Conservation (phyloP, 2,888 invertebrate genomes). For the Bhutanitis thaidina region DNA sequence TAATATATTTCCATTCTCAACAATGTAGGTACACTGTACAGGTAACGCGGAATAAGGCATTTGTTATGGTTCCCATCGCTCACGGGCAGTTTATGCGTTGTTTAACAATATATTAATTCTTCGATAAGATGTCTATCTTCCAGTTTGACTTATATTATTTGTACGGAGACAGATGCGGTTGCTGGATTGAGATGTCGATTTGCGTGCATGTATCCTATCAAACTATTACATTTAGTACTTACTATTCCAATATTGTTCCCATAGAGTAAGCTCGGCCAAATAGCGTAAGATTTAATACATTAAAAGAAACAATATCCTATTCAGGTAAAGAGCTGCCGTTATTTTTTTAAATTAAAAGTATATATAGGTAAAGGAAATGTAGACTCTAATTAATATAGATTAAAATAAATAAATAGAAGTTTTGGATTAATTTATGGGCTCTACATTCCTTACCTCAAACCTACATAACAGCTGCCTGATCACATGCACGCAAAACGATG, state of each 20-base stretch:
- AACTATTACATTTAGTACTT: constrained; percentile 36
- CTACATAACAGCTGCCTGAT: constrained; percentile 64
- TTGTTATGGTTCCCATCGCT: constrained; percentile 44
- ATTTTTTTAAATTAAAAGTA: constrained; percentile 21
- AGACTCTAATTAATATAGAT: constrained; percentile 7
- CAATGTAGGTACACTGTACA: constrained; percentile 69
- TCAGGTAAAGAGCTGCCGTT: constrained; percentile 63
- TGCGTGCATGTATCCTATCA: constrained; percentile 53
- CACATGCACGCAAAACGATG: constrained; percentile 52
- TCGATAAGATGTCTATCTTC: constrained; percentile 29
- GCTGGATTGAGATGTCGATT: constrained; percentile 26
- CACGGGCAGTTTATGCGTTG: constrained; percentile 41
- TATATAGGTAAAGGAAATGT: constrained; percentile 4
- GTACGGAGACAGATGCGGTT: constrained; percentile 42
- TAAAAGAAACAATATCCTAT: constrained; percentile 40
- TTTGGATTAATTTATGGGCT: constrained; percentile 28
- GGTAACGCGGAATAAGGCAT: constrained; percentile 78
- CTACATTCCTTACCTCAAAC: constrained; percentile 47
- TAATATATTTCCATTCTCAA: constrained; percentile 60
- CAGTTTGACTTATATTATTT: constrained; percentile 21
- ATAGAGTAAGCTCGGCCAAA: constrained; percentile 73
- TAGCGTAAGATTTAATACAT: constrained; percentile 36
- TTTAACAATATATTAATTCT: constrained; percentile 24
- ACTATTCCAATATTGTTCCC: constrained; percentile 74
- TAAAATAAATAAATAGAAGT: constrained; percentile 21